Base-by-base conservation (phyloP, 2,888 invertebrate species). In the Miltochrista miniata region DNA sequence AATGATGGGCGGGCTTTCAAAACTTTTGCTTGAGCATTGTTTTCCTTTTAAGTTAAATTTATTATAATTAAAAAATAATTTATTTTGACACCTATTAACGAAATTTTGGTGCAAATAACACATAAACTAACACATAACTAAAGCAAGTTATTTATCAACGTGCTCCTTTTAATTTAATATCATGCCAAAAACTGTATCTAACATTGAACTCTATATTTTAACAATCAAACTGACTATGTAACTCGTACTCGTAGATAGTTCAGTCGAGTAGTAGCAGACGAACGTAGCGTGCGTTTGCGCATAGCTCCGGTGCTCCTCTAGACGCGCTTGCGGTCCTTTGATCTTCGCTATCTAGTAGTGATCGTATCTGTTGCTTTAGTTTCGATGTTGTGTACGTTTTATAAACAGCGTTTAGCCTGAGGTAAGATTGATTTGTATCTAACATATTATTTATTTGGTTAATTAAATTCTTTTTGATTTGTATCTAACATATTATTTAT, bases 281-380 rank as follows among this genome's bases (percentile, higher is more conserved):
- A 39, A 38, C 43, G 45, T 59, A 56, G 70, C 64, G 64, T 45
- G 65, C 59, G 69, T 56, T 45, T 50, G 48, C 47, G 53, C 63
- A 64, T 68, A 70, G 60, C 58, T 54, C 61, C 63, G 63, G 69
- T 71, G 60, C 58, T 54, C 61, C 64, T 66, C 65, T 70, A 70
- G 72, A 61, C 64, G 68, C 59, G 68, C 61, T 56, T 65, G 64
- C 54, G 74, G 68, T 70, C 70, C 68, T 68, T 51, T 61, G 59
- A 56, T 68, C 51, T 56, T 15, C 51, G 56, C 47, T n/a, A 64
- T 58, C 47, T 64, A 42, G 48, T 50, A 53, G 56, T 59, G 54
- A 41, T 33, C 43, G 41, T 56, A 61, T 12, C 58, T 59, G 56
- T 67, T 68, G 65, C 71, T 59, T 55, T 15, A 46, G 30, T 52